Percentiles rank a stretch among this genome's conserved stretches.
Conservation (phyloP, 2,113 vertebrate species). For the Megaleporinus macrocephalus region DNA sequence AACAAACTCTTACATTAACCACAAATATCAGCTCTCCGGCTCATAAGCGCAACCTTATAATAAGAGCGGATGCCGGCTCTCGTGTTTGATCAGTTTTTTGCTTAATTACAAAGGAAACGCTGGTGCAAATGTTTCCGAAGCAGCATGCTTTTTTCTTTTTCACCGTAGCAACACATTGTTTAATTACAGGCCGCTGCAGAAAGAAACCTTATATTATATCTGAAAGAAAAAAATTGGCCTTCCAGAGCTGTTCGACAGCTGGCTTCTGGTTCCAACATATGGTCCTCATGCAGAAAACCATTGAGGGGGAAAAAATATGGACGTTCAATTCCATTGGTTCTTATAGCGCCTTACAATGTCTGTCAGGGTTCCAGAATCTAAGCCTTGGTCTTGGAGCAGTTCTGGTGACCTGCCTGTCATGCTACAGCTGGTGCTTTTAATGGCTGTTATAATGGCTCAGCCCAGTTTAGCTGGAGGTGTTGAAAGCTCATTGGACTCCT, state of each 20-base stretch:
- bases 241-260: constrained; percentile 61
- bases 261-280: constrained; percentile 34
- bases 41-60: constrained; percentile 45
- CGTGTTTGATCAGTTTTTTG: constrained; percentile 55
- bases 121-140: constrained; percentile 63
- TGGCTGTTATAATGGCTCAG: constrained; percentile 11
- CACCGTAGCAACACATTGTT: constrained; percentile 49
- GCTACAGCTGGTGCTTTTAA: constrained; percentile 6
- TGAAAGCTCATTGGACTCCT: constrained; percentile 13
- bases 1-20: background rate
- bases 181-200: constrained; percentile 66
- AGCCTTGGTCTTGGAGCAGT: background rate
- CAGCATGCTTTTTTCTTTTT: constrained; percentile 48
- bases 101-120: constrained; percentile 68
- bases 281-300: constrained; percentile 6
- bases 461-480: background rate
- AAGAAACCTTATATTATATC: constrained; percentile 64
- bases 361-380: constrained; percentile 7
- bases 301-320: background rate
- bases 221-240: constrained; percentile 27
- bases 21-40: background rate
- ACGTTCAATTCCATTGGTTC: background rate
- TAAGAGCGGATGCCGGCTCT: constrained; percentile 53
- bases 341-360: background rate
- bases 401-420: constrained; percentile 26